A percentile compares a stretch with the other conserved stretches of the same genome.
phyloP scores from a whole-genome alignment of 35 echinoderm and acorn worm species.

The Apostichopus californicus region DNA sequence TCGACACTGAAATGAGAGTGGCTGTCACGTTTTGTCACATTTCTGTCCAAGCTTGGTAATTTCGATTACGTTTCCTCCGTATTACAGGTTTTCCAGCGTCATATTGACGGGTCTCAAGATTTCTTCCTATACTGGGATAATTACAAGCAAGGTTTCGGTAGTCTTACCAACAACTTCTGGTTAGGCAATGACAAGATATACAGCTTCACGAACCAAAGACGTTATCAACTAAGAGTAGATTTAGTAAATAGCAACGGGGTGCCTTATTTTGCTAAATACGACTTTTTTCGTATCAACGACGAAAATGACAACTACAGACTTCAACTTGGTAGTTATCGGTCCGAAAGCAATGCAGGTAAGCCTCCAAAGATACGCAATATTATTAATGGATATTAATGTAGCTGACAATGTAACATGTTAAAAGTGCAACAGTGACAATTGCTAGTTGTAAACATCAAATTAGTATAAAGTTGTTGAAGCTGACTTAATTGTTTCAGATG shows the following conservation, averaged over 20 bases:
- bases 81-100: neutral
- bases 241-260: neutral
- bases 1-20: too few relatives aligned
- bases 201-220: neutral
- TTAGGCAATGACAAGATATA: neutral
- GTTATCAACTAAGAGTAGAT: neutral
- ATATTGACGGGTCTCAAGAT: neutral
- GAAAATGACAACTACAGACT: neutral
- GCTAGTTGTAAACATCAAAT: too few relatives aligned
- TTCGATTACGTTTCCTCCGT: too few relatives aligned
- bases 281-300: neutral
- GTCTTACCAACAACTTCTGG: neutral
- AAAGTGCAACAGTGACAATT: too few relatives aligned
- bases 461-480: too few relatives aligned
- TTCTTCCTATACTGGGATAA: neutral
- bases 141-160: neutral
- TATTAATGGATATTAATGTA: too few relatives aligned
- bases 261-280: neutral
- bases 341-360: neutral
- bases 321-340: neutral
- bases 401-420: too few relatives aligned
- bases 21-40: too few relatives aligned
- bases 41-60: too few relatives aligned
- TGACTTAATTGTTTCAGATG: too few relatives aligned
- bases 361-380: neutral